Conservation (phyloP, 1,140 invertebrate genomes). For the Drosophila subpulchrella region DNA sequence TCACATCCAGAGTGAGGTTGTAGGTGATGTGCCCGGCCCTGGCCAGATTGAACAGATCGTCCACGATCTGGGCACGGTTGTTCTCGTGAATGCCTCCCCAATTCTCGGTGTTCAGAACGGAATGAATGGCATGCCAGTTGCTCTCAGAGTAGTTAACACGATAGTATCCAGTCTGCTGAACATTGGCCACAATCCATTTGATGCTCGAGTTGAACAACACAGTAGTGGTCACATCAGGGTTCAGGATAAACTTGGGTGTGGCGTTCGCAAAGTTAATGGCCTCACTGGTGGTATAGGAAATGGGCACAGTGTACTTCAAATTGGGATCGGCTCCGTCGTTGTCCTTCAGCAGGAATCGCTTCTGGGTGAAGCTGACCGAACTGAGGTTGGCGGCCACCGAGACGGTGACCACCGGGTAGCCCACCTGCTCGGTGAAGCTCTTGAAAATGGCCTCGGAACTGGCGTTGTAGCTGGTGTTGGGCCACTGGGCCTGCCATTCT, state of each 20-base stretch:
- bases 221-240: slow-evolving; percentile 24
- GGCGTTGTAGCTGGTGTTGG: slow-evolving; percentile 11
- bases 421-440: slow-evolving; percentile 90
- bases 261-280: slow-evolving; percentile 86
- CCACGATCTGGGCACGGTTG: slow-evolving; percentile 92
- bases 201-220: neutral
- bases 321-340: slow-evolving; percentile 47
- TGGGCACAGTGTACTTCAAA: slow-evolving; percentile 87
- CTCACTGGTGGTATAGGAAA: slow-evolving; percentile 86
- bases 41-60: slow-evolving; percentile 90
- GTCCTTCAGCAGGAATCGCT: slow-evolving; percentile 86
- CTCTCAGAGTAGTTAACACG: slow-evolving; percentile 91
- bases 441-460: slow-evolving; percentile 86
- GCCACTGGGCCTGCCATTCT: slow-evolving; percentile 86
- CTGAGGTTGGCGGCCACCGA: slow-evolving; percentile 60
- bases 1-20: slow-evolving; percentile 86
- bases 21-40: slow-evolving; percentile 85
- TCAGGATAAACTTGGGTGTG: slow-evolving; percentile 84
- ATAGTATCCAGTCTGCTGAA: slow-evolving; percentile 90
- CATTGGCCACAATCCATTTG: slow-evolving; percentile 89
- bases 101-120: slow-evolving; percentile 85
- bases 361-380: slow-evolving; percentile 78
- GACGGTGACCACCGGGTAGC: slow-evolving; percentile 89
- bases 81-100: slow-evolving; percentile 87
- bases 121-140: slow-evolving; percentile 88